These are phyloP conservation scores for Epinephelus malabaricus DNA, from an alignment of 2,797 vertebrate genomes.

Conservation along the genomic window DNA sequence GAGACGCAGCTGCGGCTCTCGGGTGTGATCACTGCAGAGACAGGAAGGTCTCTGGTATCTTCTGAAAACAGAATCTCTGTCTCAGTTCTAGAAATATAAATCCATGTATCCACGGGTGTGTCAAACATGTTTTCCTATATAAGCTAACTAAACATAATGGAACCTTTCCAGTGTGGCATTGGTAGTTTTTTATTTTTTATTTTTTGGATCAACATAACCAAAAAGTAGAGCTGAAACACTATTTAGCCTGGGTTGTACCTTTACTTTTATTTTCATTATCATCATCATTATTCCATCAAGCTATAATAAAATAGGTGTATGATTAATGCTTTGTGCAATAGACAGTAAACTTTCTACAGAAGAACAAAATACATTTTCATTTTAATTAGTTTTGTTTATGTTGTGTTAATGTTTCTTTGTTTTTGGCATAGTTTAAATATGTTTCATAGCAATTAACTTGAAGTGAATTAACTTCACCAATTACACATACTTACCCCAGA, in stretches of 20 bases:
- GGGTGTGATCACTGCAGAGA: constrained; percentile 20
- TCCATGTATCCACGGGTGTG: neutral
- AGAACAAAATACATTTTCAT: neutral
- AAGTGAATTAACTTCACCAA: too few relatives aligned
- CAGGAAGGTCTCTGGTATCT: neutral
- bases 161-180: neutral
- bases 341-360: too few relatives aligned
- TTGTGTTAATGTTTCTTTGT: neutral
- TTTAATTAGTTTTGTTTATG: neutral
- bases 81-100: neutral
- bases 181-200: neutral
- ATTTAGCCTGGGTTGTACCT: neutral
- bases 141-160: too few relatives aligned
- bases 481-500: neutral
- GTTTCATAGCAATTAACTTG: neutral
- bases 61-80: constrained; percentile 7
- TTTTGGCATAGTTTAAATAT: neutral
- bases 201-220: neutral
- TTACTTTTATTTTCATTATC: too few relatives aligned
- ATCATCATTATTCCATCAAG: neutral
- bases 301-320: neutral
- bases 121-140: neutral
- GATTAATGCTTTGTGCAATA: neutral
- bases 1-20: constrained; percentile 45
- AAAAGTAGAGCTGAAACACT: neutral